Conservation (phyloP, 2,113 vertebrate species). For the Nycticryphes semicollaris region DNA sequence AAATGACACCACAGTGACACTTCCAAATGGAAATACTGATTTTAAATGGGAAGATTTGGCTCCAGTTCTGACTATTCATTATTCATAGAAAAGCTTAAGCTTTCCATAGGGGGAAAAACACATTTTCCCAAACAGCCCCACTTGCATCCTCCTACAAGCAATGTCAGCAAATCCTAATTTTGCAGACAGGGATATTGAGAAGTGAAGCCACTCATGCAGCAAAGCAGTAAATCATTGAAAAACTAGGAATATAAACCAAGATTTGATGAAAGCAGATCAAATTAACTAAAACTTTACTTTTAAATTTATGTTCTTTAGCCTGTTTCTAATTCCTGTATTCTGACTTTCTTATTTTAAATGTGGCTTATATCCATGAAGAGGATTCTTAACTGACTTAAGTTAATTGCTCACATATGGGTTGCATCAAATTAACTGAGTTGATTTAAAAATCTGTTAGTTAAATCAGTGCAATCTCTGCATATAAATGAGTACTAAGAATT, state of each 20-base stretch:
- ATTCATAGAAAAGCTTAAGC: not conserved
- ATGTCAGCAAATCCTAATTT: conserved; percentile 37
- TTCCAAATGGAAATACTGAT: not conserved
- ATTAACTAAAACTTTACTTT: conserved; percentile 20
- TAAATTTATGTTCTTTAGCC: conserved; percentile 18
- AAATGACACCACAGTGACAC: not conserved
- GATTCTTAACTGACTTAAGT: conserved; percentile 42
- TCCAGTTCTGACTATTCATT: not conserved
- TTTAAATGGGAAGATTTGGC: not conserved
- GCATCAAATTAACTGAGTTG: conserved; percentile 16
- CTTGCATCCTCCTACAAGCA: not conserved
- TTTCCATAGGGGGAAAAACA: not conserved
- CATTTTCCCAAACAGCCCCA: not conserved
- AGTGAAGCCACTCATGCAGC: not conserved
- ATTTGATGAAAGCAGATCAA: not conserved
- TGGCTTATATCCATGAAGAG: conserved; percentile 5
- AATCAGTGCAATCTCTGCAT: conserved; percentile 28
- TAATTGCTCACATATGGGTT: conserved; percentile 59
- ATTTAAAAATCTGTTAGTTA: conserved; percentile 53
- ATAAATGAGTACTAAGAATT: conserved; percentile 31
- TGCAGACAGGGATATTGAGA: not conserved
- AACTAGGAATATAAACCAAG: not conserved
- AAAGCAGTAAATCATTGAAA: conserved; percentile 6
- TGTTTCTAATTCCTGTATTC: not conserved
- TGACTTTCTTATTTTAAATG: conserved; percentile 5